These are phyloP conservation scores for Syngnathus typhle DNA, from an alignment of 2,113 vertebrate species.

Conservation along the genomic window DNA sequence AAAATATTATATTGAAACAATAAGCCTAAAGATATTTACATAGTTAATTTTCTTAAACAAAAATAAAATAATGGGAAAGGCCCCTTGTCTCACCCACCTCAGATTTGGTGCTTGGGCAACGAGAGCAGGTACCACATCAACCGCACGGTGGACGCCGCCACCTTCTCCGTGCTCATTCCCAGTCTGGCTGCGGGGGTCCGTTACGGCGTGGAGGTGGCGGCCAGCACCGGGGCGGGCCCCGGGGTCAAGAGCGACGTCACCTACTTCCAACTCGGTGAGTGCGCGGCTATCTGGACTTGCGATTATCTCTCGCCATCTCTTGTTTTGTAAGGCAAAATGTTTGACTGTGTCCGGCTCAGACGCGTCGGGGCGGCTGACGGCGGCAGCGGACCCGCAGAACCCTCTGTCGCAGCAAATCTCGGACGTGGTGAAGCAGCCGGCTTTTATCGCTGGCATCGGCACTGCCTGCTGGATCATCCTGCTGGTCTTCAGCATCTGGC, in stretches of 20 bases:
- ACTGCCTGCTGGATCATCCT: slow-evolving; percentile 97
- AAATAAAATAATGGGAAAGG: too few species aligned
- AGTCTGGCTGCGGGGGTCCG: slow-evolving; percentile 85
- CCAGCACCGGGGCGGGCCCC: slow-evolving; percentile 84
- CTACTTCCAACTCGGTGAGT: slow-evolving; percentile 89
- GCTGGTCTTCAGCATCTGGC: slow-evolving; percentile 97
- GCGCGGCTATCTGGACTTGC: too few species aligned
- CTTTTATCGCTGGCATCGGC: slow-evolving; percentile 94
- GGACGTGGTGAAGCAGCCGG: slow-evolving; percentile 93
- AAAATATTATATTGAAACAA: too few species aligned
- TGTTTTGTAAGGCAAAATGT: neutral
- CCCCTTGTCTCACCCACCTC: slow-evolving; percentile 23
- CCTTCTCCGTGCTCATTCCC: slow-evolving; percentile 84
- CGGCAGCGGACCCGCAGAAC: slow-evolving; percentile 72
- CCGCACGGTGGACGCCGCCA: slow-evolving; percentile 86
- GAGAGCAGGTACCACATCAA: slow-evolving; percentile 94
- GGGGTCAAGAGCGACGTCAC: slow-evolving; percentile 90
- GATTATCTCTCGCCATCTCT: too few species aligned
- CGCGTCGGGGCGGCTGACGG: slow-evolving; percentile 83
- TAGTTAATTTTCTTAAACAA: too few species aligned
- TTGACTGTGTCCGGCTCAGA: slow-evolving; percentile 64
- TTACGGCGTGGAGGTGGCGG: slow-evolving; percentile 92
- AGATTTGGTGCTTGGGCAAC: slow-evolving; percentile 98
- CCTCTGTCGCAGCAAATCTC: slow-evolving; percentile 96
- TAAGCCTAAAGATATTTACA: too few species aligned